phyloP scores from a whole-genome alignment of 2,113 vertebrate genomes.

The Caranx melampygus region DNA sequence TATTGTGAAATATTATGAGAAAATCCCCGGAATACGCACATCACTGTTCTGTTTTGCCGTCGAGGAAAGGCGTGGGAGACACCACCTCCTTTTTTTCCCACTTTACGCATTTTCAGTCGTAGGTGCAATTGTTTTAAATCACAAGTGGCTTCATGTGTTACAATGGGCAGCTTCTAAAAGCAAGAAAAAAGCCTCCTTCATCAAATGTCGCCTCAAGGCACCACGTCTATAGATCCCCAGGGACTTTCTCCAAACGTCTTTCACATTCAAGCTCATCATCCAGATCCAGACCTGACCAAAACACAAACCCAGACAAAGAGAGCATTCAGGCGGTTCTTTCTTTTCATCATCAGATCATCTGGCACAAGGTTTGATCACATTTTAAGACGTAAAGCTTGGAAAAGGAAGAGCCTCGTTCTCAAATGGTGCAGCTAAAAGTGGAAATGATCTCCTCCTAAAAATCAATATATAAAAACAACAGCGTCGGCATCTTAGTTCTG shows the following conservation, averaged over 20 bases:
- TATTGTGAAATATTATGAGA: constrained; percentile 51
- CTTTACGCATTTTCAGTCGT: constrained; percentile 29
- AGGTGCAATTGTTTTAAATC: constrained; percentile 45
- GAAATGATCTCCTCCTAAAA: too few species aligned
- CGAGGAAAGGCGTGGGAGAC: constrained; percentile 46
- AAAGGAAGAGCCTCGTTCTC: neutral
- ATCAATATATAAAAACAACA: too few species aligned
- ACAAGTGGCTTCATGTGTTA: constrained; percentile 43
- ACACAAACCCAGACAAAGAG: neutral
- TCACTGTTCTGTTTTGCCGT: constrained; percentile 21
- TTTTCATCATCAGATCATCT: neutral
- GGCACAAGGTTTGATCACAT: neutral
- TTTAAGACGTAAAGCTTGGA: neutral
- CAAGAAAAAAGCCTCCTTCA: neutral
- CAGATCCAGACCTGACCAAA: neutral
- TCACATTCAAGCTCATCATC: neutral
- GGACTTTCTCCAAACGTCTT: neutral
- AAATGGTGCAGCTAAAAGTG: too few species aligned
- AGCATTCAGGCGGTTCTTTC: too few species aligned
- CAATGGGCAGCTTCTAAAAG: constrained; percentile 15
- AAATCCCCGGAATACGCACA: constrained; percentile 36
- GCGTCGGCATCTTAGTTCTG: too few species aligned
- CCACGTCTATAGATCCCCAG: neutral
- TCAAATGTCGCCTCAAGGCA: constrained; percentile 1
- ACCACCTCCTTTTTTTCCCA: neutral